These are phyloP conservation scores for Psylliodes chrysocephalus DNA, from an alignment of 2,888 invertebrate species.

Conservation along the genomic window DNA sequence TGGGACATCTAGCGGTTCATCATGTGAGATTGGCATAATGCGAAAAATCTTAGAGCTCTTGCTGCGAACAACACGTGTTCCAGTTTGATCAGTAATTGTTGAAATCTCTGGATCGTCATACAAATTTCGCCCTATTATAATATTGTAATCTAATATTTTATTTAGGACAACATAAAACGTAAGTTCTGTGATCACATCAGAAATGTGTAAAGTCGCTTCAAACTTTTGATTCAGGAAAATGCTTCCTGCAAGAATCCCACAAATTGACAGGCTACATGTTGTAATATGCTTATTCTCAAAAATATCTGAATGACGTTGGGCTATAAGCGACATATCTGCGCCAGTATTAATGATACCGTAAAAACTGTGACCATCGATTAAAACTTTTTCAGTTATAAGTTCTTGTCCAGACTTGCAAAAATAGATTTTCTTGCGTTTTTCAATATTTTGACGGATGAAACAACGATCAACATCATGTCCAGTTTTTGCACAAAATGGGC, in stretches of 20 bases:
- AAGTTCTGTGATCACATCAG: neutral
- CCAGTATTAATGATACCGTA: conserved; percentile 37
- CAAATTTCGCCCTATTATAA: neutral
- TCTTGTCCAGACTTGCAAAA: neutral
- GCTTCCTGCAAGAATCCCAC: neutral
- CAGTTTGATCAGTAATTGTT: neutral
- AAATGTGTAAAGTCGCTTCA: conserved; percentile 36
- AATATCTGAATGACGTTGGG: neutral
- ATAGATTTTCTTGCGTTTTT: neutral
- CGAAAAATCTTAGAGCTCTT: neutral
- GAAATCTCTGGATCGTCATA: neutral
- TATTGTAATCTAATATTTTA: neutral
- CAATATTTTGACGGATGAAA: conserved; percentile 35
- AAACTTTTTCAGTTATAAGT: conserved; percentile 19
- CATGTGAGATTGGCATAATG: no score
- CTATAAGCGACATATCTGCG: conserved; percentile 40
- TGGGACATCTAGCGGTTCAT: conserved; percentile 29
- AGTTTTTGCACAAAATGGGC: conserved; percentile 39
- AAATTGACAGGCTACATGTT: neutral
- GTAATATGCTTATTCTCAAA: neutral
- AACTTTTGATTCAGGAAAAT: neutral
- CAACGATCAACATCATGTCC: conserved; percentile 36
- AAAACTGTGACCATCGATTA: neutral
- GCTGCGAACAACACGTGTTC: neutral
- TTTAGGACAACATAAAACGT: neutral